Base-by-base conservation (phyloP, 2,797 vertebrate genomes). In the Babyrousa celebensis region DNA sequence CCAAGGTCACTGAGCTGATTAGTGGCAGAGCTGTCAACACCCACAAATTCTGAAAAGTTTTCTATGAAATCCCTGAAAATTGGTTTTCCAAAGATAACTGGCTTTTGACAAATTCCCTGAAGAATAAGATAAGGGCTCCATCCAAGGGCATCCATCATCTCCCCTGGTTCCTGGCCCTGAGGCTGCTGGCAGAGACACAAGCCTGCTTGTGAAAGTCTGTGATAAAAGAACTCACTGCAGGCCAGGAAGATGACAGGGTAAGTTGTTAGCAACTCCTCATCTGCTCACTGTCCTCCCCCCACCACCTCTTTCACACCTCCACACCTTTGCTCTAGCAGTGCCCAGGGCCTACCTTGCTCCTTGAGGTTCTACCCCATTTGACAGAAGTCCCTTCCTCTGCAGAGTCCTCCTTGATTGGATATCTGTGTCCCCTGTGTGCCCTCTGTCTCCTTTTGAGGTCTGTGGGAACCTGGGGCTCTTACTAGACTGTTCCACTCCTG, bases 61-160 rank as follows among this genome's bases (percentile, higher is more conserved):
- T 86, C 96, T 86, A 48, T 89, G 84, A 96, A 96, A 95, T 95
- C 91, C 75, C 89, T 92, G 89, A 94, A 95, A 96, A 97, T 72
- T 95, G 95, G 60, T 90, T 97, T 97, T 89, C 91, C 89, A 71
- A 77, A 95, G 96, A 93, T 86, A 97, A 88, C 89, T 67, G 80
- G 85, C 79, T 96, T 96, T 92, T 95, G 92, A 89, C 84, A 95
- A 95, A 92, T 68, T 94, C 18, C 87, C 85, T 82, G 65, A 63
- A 77, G 89, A 94, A 74, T 48, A 68, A 93, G 48, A 70, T 54
- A 60, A 90, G 21, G 75, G 88, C 32, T 72, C 85, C 18, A 54
- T 93, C 70, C 70, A 78, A 52, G 88, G 0, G 60, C 0, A 2
- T 56, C 82, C 82, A 52, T 88, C 58, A 21, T 54, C 60, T 60